These are phyloP conservation scores for Arbacia lixula DNA, from an alignment of 53 echinoderm and acorn worm species.

Conservation along the genomic window DNA sequence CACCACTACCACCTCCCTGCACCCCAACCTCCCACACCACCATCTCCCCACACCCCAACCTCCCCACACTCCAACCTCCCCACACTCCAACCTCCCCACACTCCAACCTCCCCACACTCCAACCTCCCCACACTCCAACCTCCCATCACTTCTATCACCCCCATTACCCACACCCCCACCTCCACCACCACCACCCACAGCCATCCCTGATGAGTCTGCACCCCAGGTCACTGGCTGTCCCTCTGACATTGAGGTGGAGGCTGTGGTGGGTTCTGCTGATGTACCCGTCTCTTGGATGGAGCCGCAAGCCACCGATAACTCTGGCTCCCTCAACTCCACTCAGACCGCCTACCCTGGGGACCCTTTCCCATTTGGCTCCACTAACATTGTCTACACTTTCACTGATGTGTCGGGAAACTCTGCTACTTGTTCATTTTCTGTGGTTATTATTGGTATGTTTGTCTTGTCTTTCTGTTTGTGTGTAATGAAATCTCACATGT, in stretches of 20 bases:
- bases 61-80: not conserved
- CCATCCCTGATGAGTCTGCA: conserved; percentile 50
- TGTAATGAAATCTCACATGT: not conserved
- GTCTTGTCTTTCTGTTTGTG: not conserved
- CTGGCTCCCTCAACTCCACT: conserved; percentile 30
- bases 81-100: not conserved
- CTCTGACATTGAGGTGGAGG: conserved; percentile 22
- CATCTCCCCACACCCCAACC: no score
- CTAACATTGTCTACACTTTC: conserved; percentile 68
- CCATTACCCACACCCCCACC: not conserved
- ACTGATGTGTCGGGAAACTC: conserved; percentile 44
- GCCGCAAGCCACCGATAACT: conserved; percentile 66
- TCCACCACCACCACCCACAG: not conserved
- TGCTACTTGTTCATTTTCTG: conserved; percentile 64
- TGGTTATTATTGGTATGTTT: conserved; percentile 56
- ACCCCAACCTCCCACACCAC: no score
- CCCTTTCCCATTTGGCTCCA: conserved; percentile 53
- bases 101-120: no score
- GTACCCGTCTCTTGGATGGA: conserved; percentile 55
- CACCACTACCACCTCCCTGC: no score
- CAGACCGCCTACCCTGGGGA: conserved; percentile 49
- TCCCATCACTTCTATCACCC: not conserved
- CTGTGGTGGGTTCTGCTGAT: not conserved
- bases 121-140: no score
- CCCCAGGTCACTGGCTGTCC: conserved; percentile 71